Conservation (phyloP, 1,140 invertebrate species). For the Palaemon carinicauda region DNA sequence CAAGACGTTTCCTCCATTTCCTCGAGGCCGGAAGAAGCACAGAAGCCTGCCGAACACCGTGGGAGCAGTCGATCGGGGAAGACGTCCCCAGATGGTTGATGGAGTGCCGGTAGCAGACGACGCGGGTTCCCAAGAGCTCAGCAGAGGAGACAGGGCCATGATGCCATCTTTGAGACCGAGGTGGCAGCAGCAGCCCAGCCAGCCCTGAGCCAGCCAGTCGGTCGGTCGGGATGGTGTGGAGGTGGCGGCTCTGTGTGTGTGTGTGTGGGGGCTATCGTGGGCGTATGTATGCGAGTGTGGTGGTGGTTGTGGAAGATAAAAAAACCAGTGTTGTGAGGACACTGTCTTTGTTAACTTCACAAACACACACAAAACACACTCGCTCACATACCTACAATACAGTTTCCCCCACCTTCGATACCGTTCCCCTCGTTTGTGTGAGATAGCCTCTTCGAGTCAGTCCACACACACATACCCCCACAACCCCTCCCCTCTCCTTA, state of each 20-base stretch:
- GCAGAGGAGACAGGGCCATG: background rate
- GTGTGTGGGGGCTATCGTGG: constrained; percentile 34
- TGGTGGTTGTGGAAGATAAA: background rate
- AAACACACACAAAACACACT: constrained; percentile 34
- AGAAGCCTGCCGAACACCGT: constrained; percentile 33
- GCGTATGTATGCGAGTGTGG: background rate
- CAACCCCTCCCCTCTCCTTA: too few relatives aligned
- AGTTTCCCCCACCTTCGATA: background rate
- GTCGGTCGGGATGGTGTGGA: constrained; percentile 29
- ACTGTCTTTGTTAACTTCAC: constrained; percentile 29
- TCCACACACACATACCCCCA: background rate
- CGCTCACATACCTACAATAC: background rate
- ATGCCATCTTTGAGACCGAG: constrained; percentile 42
- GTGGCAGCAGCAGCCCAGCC: constrained; percentile 33
- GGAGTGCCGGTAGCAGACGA: constrained; percentile 41
- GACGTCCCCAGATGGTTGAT: constrained; percentile 46
- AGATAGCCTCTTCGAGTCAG: background rate
- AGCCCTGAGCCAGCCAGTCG: too few relatives aligned
- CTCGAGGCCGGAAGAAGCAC: background rate
- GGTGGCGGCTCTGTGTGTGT: background rate
- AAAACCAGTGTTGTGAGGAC: background rate
- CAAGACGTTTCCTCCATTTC: constrained; percentile 42
- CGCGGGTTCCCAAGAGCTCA: background rate
- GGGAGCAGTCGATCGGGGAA: constrained; percentile 27
- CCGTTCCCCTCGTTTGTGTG: background rate